phyloP scores from a whole-genome alignment of 2,888 invertebrate species.

The Amitus sp. region DNA sequence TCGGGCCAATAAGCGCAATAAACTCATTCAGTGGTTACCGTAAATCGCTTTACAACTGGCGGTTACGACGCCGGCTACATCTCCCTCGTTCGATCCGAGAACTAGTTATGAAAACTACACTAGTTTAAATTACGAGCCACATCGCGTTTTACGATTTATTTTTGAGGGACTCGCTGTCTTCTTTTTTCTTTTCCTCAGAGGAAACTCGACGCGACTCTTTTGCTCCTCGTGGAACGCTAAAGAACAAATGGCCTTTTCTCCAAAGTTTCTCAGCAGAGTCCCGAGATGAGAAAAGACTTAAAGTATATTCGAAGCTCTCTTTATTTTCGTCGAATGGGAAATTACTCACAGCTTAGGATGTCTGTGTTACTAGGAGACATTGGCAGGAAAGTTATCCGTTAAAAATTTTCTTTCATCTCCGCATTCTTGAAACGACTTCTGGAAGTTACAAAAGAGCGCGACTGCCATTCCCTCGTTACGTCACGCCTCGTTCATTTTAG shows the following conservation, averaged over 20 bases:
- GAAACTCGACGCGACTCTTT: conserved; percentile 24
- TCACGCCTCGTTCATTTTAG: too few species aligned
- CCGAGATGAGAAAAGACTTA: conserved; percentile 30
- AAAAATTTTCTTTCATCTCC: neutral
- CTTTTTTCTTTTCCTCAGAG: conserved; percentile 24
- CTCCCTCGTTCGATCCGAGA: conserved; percentile 42
- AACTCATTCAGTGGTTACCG: conserved; percentile 64
- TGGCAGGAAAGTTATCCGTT: conserved; percentile 26
- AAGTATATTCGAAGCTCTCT: conserved; percentile 24
- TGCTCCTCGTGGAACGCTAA: conserved; percentile 24
- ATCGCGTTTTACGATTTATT: conserved; percentile 59
- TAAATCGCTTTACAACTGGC: conserved; percentile 64
- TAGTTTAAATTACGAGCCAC: conserved; percentile 63
- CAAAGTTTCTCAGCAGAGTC: conserved; percentile 28
- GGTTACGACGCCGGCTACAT: conserved; percentile 52
- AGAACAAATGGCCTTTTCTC: conserved; percentile 24
- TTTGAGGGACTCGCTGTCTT: conserved; percentile 43
- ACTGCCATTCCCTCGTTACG: too few species aligned
- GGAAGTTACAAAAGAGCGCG: too few species aligned
- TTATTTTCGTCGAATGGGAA: conserved; percentile 30
- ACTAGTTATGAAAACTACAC: conserved; percentile 65
- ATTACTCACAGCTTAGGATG: conserved; percentile 30
- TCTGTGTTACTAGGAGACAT: conserved; percentile 19
- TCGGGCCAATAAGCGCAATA: conserved; percentile 62
- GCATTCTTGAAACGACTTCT: too few species aligned